Evolutionary conservation across 2,797 vertebrate species (phyloP).

Genomic region (Sebastes minor): DNA sequence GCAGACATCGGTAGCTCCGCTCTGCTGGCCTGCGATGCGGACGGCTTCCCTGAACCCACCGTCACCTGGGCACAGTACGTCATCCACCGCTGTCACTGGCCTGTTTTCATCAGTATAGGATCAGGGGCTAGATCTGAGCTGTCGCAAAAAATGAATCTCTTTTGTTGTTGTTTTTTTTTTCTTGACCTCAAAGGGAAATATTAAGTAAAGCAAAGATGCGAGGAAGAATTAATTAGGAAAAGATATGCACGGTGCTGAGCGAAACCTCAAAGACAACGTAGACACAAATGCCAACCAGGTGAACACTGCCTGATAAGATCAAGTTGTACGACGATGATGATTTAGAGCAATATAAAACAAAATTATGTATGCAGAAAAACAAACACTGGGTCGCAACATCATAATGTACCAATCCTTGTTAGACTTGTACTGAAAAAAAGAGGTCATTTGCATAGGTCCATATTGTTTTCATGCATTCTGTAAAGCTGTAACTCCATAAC

Average conservation of each 20-base stretch:
- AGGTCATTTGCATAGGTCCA: background rate
- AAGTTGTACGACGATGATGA: too few species aligned
- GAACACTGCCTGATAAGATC: background rate
- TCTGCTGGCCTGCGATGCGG: conserved; percentile 91
- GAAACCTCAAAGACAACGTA: background rate
- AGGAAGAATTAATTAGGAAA: background rate
- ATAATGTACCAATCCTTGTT: background rate
- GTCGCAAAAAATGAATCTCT: background rate
- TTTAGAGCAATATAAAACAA: background rate
- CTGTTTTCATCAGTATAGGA: background rate
- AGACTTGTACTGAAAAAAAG: background rate
- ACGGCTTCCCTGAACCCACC: conserved; percentile 94
- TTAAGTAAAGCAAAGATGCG: background rate
- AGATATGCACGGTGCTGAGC: background rate
- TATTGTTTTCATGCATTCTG: background rate
- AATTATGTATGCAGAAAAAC: background rate
- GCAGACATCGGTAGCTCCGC: conserved; percentile 89
- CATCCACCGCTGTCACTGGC: background rate
- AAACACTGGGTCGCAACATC: background rate
- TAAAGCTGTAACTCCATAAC: background rate
- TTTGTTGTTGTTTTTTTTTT: background rate
- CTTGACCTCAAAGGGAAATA: background rate
- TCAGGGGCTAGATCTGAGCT: background rate
- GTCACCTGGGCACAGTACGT: conserved; percentile 95
- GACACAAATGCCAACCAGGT: background rate